Base-by-base conservation (phyloP, 1,140 invertebrate genomes). In the Caenorhabditis latens region DNA sequence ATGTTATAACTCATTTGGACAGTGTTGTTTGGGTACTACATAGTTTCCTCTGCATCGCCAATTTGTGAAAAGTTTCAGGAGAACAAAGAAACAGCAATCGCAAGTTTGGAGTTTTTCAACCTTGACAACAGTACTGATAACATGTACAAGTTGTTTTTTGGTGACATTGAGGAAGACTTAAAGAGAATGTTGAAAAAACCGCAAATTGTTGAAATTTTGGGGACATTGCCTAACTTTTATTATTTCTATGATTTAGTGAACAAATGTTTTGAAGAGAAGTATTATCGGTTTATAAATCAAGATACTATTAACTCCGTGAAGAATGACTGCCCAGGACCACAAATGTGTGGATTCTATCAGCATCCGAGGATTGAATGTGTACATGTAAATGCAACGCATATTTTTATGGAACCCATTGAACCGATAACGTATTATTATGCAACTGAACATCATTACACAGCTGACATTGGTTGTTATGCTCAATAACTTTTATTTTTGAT, bases 351-450 rank as follows among this genome's bases (percentile, higher is more conserved):
- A 42, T 65, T 65, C 63, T 40, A 40, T 16, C 63, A 65, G 32
- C 63, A 65, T 42, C 63, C 63, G 32, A 42, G 32, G 7, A 16
- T 65, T 11, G 32, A 65, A 11, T 65, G 63, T 65, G 32, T 40
- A 4, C 63, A 65, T 16, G 63, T 65, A 2, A 40, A 32, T 40
- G 21, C 63, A 9, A 32, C 11, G 24, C 63, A 65, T 16, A 65
- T 13, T 9, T 11, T 11, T 4, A 42, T 65, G 21, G 9, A 32
- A 32, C 9, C 63, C 11, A 13, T 42, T 0, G 11, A 40, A 7
- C 63, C 63, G 9, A 65, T 65, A 8, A 65, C 63, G 0, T 65
- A 65, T 42, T 65, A 65, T 65, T 65, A 13, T 65, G 24, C 63
- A 13, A 65, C 63, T 40, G 63, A 65, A 8, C 6, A 9, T 40